Evolutionary conservation across 2,797 vertebrate species (phyloP).

Genomic region (Glyptemys insculpta): DNA sequence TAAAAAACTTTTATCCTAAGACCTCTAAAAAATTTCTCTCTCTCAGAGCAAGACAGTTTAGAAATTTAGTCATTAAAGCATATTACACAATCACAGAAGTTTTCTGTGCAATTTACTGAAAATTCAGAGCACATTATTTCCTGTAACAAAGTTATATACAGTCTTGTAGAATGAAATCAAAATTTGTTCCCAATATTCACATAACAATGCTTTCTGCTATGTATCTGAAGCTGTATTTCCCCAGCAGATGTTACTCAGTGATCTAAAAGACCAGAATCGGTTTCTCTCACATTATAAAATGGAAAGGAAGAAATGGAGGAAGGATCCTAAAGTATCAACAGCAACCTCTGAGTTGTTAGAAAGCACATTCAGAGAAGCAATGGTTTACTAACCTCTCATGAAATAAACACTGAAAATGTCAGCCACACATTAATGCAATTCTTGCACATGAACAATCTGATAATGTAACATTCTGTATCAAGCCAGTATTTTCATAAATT

Average conservation of each 20-base stretch:
- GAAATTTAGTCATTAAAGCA: not conserved
- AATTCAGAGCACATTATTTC: not conserved
- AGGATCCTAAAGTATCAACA: slow-evolving; percentile 20
- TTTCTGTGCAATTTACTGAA: not conserved
- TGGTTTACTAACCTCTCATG: not conserved
- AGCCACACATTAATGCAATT: slow-evolving; percentile 52
- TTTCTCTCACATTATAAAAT: not conserved
- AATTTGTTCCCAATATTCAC: not conserved
- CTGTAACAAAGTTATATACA: slow-evolving; percentile 29
- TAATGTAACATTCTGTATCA: slow-evolving; percentile 54
- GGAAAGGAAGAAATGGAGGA: slow-evolving; percentile 20
- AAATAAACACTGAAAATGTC: slow-evolving; percentile 34
- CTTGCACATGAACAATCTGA: slow-evolving; percentile 64
- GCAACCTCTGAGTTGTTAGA: slow-evolving; percentile 3
- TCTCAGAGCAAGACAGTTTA: not conserved
- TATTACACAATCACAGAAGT: not conserved
- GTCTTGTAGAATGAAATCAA: not conserved
- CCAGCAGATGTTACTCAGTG: not conserved
- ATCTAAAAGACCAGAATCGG: slow-evolving; percentile 16
- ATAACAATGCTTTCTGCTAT: not conserved
- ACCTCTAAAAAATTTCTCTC: not conserved
- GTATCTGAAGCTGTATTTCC: slow-evolving; percentile 32
- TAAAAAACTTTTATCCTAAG: not conserved
- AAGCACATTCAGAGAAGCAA: not conserved
- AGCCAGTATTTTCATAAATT: slow-evolving; percentile 73